Evolutionary conservation across 2,113 vertebrate species (phyloP), one percentile per base, ranked within the genome.

Genomic region (Pachycephala philippinensis): DNA sequence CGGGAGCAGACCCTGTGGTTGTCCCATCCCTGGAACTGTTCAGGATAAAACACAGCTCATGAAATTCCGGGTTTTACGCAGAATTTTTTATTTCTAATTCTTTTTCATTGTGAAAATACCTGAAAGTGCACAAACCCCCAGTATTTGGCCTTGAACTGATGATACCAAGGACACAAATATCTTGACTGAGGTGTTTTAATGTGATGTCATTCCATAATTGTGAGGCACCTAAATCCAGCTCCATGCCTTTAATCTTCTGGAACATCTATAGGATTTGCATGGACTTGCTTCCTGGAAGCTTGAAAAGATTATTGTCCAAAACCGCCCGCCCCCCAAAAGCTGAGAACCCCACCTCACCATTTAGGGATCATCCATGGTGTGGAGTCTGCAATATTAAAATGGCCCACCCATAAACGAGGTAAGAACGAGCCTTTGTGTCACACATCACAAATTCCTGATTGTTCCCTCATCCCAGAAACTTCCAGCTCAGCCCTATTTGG

Each of bases 201-300:
- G 65, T 75, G 82, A 71, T 33, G 56, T 81, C 42, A 93, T 40
- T 78, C 49, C 39, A 3, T 92, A 96, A 95, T 93, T 95, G 85
- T 65, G 64, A 85, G 53, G 70, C 49, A 20, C 26, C 42, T 30
- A 82, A 92, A 87, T 79, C 80, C 87, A 65, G 13, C 44, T 60
- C 31, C 26, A 7, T 84, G 78, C 47, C 57, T 92, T 90, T 90
- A 70, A 84, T 78, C 45, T 47, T 74, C 54, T 74, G 78, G 30
- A 23, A 61, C 39, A 54, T 85, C 68, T 50, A 17, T 3, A 12
- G 79, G 30, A 35, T 83, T 72, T 80, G 79, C 84, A 87, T 66
- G 69, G 74, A 76, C 52, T 82, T 79, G 52, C 4, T 85, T 21
- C 69, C 42, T 64, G 57, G 75, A 75, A 96, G 49, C 66, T 54